Percentiles rank a stretch among this genome's conserved stretches.
Conservation (phyloP, 2,113 vertebrate genomes). For the Colius striatus region DNA sequence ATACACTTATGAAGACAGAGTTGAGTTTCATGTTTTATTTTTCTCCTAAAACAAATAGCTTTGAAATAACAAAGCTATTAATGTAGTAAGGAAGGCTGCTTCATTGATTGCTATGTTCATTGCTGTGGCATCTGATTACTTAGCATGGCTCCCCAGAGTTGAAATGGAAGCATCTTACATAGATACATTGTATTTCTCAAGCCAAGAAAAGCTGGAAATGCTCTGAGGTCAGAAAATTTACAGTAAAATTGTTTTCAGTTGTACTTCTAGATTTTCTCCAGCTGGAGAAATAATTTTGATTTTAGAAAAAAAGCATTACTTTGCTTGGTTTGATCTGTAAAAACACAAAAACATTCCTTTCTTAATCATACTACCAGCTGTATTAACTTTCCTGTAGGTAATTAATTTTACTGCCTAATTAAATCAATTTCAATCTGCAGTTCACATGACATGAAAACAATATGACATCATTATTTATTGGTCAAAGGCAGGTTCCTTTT, state of each 20-base stretch:
- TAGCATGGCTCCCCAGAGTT: neutral
- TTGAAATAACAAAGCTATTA: neutral
- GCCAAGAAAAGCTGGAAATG: neutral
- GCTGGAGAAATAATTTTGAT: neutral
- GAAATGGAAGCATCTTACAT: neutral
- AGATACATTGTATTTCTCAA: neutral
- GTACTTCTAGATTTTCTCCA: neutral
- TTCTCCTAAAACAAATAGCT: neutral
- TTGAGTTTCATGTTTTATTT: neutral
- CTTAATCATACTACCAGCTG: neutral
- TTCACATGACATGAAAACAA: neutral
- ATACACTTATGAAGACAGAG: neutral
- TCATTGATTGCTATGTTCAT: neutral
- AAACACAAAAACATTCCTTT: neutral
- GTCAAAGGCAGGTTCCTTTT: neutral
- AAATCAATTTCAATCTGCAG: neutral
- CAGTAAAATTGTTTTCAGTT: neutral
- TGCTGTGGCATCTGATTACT: neutral
- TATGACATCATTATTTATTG: neutral
- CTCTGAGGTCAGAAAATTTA: neutral
- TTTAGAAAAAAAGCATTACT: neutral
- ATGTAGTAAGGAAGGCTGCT: neutral
- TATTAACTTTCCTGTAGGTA: neutral
- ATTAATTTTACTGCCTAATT: slow-evolving; percentile 2
- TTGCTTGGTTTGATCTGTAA: neutral